A percentile compares a stretch with the other conserved stretches of the same genome.
phyloP scores from a whole-genome alignment of 2,797 vertebrate genomes.

The Lophura swinhoii region DNA sequence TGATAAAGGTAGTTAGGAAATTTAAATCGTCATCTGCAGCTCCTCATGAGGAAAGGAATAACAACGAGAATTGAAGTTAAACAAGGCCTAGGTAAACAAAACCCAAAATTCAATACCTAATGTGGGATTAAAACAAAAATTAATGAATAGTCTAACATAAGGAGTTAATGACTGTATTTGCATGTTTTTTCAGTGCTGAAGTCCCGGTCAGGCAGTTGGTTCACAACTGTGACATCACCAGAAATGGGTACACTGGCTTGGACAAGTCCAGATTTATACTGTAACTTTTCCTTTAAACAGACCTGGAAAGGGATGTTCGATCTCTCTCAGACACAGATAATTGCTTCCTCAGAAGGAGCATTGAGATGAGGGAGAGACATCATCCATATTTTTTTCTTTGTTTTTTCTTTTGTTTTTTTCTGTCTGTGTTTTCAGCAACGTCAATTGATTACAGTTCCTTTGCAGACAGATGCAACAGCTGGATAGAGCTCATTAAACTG shows the following conservation, averaged over 20 bases:
- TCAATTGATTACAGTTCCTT: constrained; percentile 99
- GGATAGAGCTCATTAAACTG: constrained; percentile 99
- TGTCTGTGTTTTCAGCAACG: constrained; percentile 94
- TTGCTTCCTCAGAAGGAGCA: constrained; percentile 79
- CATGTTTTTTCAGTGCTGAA: constrained; percentile 63
- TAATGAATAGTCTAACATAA: not conserved
- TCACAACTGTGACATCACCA: constrained; percentile 41
- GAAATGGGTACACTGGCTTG: constrained; percentile 58
- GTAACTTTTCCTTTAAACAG: constrained; percentile 44
- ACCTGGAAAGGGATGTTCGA: constrained; percentile 69
- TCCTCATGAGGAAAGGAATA: not conserved
- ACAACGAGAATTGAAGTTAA: not conserved
- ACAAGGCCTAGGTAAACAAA: constrained; percentile 38
- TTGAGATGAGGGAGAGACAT: constrained; percentile 83
- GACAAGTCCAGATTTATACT: constrained; percentile 53
- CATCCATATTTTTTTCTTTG: constrained; percentile 90
- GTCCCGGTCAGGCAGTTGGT: constrained; percentile 56
- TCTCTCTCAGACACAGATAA: constrained; percentile 83
- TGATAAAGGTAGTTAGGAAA: not conserved
- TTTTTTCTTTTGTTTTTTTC: constrained; percentile 84
- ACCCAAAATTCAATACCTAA: not conserved
- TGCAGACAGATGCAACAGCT: constrained; percentile 99
- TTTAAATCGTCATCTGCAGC: not conserved
- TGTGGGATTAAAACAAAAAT: not conserved
- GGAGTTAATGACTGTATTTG: constrained; percentile 37